Percentiles rank a stretch among this genome's conserved stretches.
These are phyloP conservation scores for Pyrocoelia pectoralis DNA, from an alignment of 2,888 invertebrate species.

Conservation along the genomic window DNA sequence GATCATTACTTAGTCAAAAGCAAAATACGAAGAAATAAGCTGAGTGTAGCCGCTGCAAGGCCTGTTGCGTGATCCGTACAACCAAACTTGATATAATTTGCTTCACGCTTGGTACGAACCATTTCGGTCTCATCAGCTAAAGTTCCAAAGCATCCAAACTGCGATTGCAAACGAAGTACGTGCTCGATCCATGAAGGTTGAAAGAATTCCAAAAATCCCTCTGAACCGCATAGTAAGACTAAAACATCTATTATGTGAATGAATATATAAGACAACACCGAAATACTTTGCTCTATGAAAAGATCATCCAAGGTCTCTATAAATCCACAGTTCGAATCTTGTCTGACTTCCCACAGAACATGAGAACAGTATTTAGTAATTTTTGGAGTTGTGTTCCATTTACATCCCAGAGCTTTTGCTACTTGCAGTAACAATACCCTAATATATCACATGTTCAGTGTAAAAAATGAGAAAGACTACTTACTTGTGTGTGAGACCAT, in stretches of 20 bases:
- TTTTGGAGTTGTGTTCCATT: constrained; percentile 21
- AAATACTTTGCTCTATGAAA: constrained; percentile 51
- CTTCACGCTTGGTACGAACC: constrained; percentile 43
- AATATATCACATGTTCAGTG: constrained; percentile 20
- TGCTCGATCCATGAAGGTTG: constrained; percentile 51
- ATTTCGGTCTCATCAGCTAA: constrained; percentile 17
- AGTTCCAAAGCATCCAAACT: constrained; percentile 55
- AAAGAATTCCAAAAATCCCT: constrained; percentile 61
- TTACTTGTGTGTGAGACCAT: constrained; percentile 56
- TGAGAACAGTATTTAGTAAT: constrained; percentile 46
- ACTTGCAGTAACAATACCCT: constrained; percentile 55
- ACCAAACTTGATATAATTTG: constrained; percentile 51
- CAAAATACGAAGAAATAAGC: constrained; percentile 49
- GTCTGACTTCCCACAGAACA: constrained; percentile 48
- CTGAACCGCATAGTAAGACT: constrained; percentile 62
- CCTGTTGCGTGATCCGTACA: constrained; percentile 60
- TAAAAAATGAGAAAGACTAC: not conserved
- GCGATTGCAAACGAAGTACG: constrained; percentile 56
- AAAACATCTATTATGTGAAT: constrained; percentile 29
- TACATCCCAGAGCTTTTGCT: constrained; percentile 46
- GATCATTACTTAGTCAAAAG: too few relatives aligned
- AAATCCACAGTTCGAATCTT: constrained; percentile 45
- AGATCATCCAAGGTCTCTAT: constrained; percentile 47
- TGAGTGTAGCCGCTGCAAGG: constrained; percentile 55
- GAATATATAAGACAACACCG: not conserved